Evolutionary conservation across 2,113 vertebrate genomes (phyloP).

Genomic region (Silurus asotus): DNA sequence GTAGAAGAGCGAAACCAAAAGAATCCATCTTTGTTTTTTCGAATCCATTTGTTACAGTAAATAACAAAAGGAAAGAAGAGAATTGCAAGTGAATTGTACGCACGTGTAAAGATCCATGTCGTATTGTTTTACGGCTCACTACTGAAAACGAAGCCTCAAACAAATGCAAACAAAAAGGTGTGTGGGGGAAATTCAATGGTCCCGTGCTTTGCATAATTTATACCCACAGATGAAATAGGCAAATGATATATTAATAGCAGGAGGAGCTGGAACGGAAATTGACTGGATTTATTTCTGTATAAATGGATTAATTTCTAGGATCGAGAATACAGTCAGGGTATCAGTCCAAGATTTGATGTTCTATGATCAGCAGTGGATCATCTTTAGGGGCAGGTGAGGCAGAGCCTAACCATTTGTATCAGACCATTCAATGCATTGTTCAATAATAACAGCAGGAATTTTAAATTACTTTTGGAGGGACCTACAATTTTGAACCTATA

Average conservation of each 20-base stretch:
- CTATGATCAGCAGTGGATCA: not conserved
- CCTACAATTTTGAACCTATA: not conserved
- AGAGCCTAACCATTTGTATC: not conserved
- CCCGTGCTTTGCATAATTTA: constrained; percentile 10
- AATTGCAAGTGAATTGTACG: too few species aligned
- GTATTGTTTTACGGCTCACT: not conserved
- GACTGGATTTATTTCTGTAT: not conserved
- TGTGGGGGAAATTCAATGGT: not conserved
- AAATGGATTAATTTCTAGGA: not conserved
- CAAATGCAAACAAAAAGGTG: not conserved
- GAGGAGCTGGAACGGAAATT: not conserved
- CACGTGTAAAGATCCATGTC: not conserved
- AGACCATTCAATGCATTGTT: not conserved
- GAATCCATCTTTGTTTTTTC: too few species aligned
- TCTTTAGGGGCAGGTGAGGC: not conserved
- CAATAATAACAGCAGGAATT: not conserved
- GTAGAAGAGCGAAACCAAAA: too few species aligned
- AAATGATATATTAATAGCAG: not conserved
- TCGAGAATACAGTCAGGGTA: not conserved
- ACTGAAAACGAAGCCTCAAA: not conserved
- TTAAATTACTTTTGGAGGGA: not conserved
- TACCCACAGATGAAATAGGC: not conserved
- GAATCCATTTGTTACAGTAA: too few species aligned
- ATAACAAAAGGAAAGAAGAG: not conserved
- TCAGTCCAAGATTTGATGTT: not conserved